phyloP scores from a whole-genome alignment of 2,888 invertebrate genomes.

The Pterostichus niger region DNA sequence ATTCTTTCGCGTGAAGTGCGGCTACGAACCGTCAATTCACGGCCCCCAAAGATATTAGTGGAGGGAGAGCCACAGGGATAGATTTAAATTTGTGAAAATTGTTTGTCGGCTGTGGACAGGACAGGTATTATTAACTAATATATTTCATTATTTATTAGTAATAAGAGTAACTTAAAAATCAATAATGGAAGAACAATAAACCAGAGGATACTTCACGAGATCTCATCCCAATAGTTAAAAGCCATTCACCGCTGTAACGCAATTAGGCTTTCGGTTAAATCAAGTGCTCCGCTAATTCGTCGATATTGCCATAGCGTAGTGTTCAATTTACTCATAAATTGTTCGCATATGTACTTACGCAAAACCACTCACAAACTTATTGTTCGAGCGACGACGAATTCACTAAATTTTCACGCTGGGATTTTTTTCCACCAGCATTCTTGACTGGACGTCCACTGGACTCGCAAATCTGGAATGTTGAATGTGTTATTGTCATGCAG shows the following conservation, averaged over 20 bases:
- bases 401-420: background rate
- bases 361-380: constrained; percentile 2
- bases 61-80: too few relatives aligned
- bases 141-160: too few relatives aligned
- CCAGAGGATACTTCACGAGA: background rate
- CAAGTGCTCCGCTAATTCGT: constrained; percentile 40
- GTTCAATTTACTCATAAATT: constrained; percentile 18
- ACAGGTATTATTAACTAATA: too few relatives aligned
- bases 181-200: constrained; percentile 26
- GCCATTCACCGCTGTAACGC: constrained; percentile 35
- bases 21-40: too few relatives aligned
- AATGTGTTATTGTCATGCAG: constrained; percentile 50
- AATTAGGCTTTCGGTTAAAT: constrained; percentile 39
- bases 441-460: background rate
- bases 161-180: background rate
- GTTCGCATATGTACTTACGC: background rate
- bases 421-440: background rate
- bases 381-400: background rate
- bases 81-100: too few relatives aligned
- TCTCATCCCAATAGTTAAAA: constrained; percentile 13
- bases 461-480: background rate
- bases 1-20: too few relatives aligned
- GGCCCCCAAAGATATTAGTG: too few relatives aligned
- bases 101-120: too few relatives aligned
- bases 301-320: constrained; percentile 14